Evolutionary conservation across 2,113 vertebrate genomes (phyloP).

Genomic region (Siniperca chuatsi): DNA sequence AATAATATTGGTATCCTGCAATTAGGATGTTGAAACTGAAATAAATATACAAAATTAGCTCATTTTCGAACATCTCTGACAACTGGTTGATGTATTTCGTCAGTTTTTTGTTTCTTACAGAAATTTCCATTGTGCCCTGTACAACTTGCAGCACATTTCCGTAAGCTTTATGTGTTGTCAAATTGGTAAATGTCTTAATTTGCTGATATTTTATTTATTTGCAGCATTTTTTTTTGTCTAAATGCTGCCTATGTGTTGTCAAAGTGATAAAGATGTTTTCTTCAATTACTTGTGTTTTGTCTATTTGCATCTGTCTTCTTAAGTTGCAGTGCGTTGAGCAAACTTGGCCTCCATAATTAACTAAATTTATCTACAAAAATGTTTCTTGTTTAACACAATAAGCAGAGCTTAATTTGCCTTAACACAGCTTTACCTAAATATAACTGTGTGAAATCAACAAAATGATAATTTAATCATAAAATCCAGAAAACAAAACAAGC

Average conservation of each 20-base stretch:
- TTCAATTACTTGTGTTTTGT: neutral
- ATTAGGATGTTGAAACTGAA: neutral
- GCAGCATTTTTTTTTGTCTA: neutral
- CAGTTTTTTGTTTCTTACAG: neutral
- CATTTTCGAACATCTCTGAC: neutral
- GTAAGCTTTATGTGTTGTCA: too few species aligned
- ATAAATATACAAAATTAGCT: neutral
- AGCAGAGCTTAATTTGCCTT: neutral
- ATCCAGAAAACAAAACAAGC: neutral
- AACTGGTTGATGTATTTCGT: neutral
- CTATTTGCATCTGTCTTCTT: neutral
- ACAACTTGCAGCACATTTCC: neutral
- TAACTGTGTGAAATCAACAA: neutral
- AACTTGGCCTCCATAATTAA: neutral
- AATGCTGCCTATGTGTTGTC: too few species aligned
- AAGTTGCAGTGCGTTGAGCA: neutral
- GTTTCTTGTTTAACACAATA: neutral
- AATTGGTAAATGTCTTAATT: too few species aligned
- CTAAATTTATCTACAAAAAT: neutral
- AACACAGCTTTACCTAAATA: neutral
- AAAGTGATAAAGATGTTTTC: neutral
- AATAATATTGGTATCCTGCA: neutral
- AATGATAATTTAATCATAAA: neutral
- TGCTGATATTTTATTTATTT: neutral
- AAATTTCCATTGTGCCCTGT: neutral